Evolutionary conservation across 2,888 invertebrate species (phyloP).

Genomic region (Sialis fuliginosa): DNA sequence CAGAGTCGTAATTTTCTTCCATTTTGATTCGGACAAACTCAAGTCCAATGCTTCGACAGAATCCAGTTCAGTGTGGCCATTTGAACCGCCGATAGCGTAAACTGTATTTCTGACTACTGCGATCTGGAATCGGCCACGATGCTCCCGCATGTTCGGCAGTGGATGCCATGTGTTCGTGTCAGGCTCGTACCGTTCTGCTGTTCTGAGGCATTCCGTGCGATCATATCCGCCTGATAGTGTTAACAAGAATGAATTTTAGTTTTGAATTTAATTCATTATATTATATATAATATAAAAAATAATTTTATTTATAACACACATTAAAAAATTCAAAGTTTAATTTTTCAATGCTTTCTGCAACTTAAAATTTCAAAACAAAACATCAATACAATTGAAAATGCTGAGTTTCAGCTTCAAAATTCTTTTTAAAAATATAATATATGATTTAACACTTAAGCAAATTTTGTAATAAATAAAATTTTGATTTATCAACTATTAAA

Average conservation of each 20-base stretch:
- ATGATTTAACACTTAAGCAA: too few species aligned
- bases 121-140: slow-evolving; percentile 63
- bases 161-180: slow-evolving; percentile 47
- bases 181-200: slow-evolving; percentile 59
- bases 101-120: slow-evolving; percentile 47
- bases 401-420: too few species aligned
- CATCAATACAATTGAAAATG: too few species aligned
- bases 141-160: slow-evolving; percentile 51
- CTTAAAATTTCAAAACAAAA: too few species aligned
- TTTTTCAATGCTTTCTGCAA: too few species aligned
- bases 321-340: too few species aligned
- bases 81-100: slow-evolving; percentile 69
- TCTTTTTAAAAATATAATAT: too few species aligned
- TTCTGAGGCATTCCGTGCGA: slow-evolving; percentile 61
- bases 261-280: neutral
- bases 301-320: neutral
- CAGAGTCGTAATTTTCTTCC: slow-evolving; percentile 33
- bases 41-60: slow-evolving; percentile 46
- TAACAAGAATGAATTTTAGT: too few species aligned
- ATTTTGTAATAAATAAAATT: too few species aligned
- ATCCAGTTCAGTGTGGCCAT: slow-evolving; percentile 64
- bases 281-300: neutral
- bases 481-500: too few species aligned
- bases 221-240: slow-evolving; percentile 50
- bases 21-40: slow-evolving; percentile 30